Evolutionary conservation across 2,797 vertebrate genomes (phyloP).

Genomic region (Rhinophrynus dorsalis): DNA sequence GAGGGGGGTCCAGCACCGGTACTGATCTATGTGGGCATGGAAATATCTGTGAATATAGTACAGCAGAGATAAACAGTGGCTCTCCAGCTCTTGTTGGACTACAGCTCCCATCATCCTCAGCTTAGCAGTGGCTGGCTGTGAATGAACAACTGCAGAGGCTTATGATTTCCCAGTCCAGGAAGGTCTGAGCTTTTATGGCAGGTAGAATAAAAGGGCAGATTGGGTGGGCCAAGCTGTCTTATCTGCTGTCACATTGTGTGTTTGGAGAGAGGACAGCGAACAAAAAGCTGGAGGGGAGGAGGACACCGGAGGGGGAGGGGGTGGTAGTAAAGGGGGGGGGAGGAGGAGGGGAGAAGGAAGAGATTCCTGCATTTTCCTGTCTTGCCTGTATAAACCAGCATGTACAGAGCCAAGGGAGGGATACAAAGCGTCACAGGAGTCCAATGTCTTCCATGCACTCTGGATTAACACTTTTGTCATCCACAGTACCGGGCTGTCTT

Average conservation of each 20-base stretch:
- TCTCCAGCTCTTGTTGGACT: no score
- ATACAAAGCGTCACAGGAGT: constrained; percentile 30
- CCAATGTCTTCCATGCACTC: constrained; percentile 19
- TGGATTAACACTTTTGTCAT: constrained; percentile 18
- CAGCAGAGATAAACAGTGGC: no score
- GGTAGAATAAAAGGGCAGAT: not conserved
- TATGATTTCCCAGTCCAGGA: constrained; percentile 15
- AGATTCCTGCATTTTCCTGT: constrained; percentile 45
- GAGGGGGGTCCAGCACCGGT: no score
- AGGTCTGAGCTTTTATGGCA: not conserved
- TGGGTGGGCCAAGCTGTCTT: not conserved
- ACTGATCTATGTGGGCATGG: no score
- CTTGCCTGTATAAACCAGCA: constrained; percentile 36
- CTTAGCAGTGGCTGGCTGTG: no score
- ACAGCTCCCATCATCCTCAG: no score
- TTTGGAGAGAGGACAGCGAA: constrained; percentile 27
- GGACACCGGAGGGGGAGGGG: constrained; percentile 37
- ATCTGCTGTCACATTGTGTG: constrained; percentile 13
- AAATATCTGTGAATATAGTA: no score
- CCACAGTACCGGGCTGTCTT: not conserved
- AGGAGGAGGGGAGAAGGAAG: constrained; percentile 29
- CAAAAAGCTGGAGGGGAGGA: constrained; percentile 36
- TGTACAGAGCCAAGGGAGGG: constrained; percentile 21
- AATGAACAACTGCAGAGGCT: no score
- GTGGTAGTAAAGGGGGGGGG: constrained; percentile 13